Base-by-base conservation (phyloP, 2,113 vertebrate species). In the Porphyrio hochstetteri region DNA sequence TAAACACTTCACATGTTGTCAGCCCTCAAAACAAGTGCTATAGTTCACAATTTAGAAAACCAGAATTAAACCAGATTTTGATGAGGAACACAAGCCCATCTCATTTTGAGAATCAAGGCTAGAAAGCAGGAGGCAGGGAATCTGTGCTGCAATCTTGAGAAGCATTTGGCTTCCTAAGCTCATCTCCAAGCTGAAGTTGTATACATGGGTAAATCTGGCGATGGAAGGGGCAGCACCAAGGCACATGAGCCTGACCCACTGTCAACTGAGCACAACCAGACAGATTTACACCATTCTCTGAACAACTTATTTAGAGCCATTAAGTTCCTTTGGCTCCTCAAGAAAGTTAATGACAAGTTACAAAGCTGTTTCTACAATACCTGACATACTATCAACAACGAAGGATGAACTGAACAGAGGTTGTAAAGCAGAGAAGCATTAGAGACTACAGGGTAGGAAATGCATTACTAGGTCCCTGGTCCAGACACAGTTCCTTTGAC, bases 341-440 rank as follows among this genome's bases (percentile, higher is more conserved):
- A 38, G 13, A 50, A 67, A 84, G 27, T 46, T 46, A 64, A 1
- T 56, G 60, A 40, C 50, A 70, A 63, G 35, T 19, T 80, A 74
- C 40, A 72, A 82, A 68, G 56, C 16, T 79, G 31, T 53, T 83
- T 76, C 68, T 59, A 53, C 42, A 61, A 70, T 56, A 28, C 1
- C 8, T 36, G 19, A 46, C 0, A 0, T 42, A 44, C 60, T 50
- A 44, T 40, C 42, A 74, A 27, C 40, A 80, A 40, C 0, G 17
- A 76, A 68, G 63, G 55, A 77, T 1, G 2, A 81, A 68, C 55
- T 10, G 35, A 81, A 46, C 33, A 68, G n/a, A 50, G 27, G 33
- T 0, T 46, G 44, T 31, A 27, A 70, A 68, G 35, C 40, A 52
- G 11, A 70, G 50, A 77, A 50, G 17, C 28, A 19, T 14, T 67